Evolutionary conservation across 2,113 vertebrate genomes (phyloP), one percentile per base, ranked within the genome.

Genomic region (Menura novaehollandiae): DNA sequence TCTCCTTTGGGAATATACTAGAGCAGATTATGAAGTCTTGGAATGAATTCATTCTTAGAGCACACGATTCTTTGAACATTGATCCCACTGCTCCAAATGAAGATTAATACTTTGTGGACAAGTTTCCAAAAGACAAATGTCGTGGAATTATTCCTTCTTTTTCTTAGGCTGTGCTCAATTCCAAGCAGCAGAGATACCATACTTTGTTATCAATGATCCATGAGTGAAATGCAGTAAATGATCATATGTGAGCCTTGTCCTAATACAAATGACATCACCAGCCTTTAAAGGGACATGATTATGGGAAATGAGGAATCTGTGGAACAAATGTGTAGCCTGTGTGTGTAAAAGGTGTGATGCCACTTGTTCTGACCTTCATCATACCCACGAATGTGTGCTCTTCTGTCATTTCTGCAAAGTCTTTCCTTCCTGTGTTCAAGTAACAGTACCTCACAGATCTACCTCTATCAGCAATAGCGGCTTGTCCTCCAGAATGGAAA

Each of bases 381-480:
- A 3, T 49, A 46, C 30, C 15, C 39, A 37, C 15, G 26, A 44
- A 35, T 35, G 8, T 13, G 21, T 52, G 59, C 12, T 55, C 18
- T 60, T n/a, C 10, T 52, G 16, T 80, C 1, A 0, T 37, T 87
- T 81, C 53, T 93, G 62, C 26, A 55, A n/a, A 75, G 15, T 9
- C 21, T 79, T 86, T 92, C 24, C 13, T 78, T 75, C 39, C 39
- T n/a, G 30, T 52, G 3, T 43, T 75, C 16, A 26, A 37, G 43
- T 10, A 83, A 5, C 1, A 0, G 7, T 13, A 32, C 5, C 33
- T 73, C 55, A 35, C 4, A 55, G 62, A 26, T 60, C 41, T 55
- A 18, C 24, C 3, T 85, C 27, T 66, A 0, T 9, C 32, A 49
- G 24, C 13, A 44, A 3, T 0, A n/a, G n/a, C n/a, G 3, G 7